Evolutionary conservation across 2,797 vertebrate species (phyloP), one percentile per base, ranked within the genome.

Genomic region (Alosa sapidissima): DNA sequence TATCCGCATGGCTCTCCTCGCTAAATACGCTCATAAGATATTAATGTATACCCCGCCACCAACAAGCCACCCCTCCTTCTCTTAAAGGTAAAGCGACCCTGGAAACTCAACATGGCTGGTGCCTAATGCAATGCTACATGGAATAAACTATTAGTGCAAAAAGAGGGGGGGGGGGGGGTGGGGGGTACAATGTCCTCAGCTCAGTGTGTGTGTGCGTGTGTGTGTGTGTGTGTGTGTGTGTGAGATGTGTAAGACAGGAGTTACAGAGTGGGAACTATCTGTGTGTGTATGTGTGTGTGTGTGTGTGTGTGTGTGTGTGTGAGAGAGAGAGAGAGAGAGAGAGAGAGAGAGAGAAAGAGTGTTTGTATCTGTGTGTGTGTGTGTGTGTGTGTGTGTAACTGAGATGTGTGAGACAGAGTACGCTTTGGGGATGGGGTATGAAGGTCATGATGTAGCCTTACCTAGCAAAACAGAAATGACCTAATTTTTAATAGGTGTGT

Each of bases 1-100:
- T 87, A 91, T 93, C 93, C 94, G 95, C 96, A 95, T 90, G 92
- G 96, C 96, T 95, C 94, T 90, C 92, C 91, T 91, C 94, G 93
- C 94, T 94, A 94, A 95, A 94, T 93, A 90, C 95, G 94, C 95
- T 96, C 96, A 96, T 96, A 95, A 95, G 92, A 96, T 95, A 97
- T 96, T 96, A 93, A 95, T 94, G 95, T 91, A 88, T 54, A 85
- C 83, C 91, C 92, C 92, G 90, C 91, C 91, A 91, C 89, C 92
- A 90, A 91, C 91, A 91, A 88, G 0, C 24, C 72, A 89, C 41
- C 90, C 82, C 89, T 87, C 91, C 87, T 16, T 82, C 84, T 94
- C 93, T 94, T 95, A 95, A 95, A 95, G 95, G 91, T 93, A 91
- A 93, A 86, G 92, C 84, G 1, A 87, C 60, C 72, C n/a, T 58